Evolutionary conservation across 2,888 invertebrate genomes (phyloP), one percentile per base, ranked within the genome.

Genomic region (Drosophila percnosoma): DNA sequence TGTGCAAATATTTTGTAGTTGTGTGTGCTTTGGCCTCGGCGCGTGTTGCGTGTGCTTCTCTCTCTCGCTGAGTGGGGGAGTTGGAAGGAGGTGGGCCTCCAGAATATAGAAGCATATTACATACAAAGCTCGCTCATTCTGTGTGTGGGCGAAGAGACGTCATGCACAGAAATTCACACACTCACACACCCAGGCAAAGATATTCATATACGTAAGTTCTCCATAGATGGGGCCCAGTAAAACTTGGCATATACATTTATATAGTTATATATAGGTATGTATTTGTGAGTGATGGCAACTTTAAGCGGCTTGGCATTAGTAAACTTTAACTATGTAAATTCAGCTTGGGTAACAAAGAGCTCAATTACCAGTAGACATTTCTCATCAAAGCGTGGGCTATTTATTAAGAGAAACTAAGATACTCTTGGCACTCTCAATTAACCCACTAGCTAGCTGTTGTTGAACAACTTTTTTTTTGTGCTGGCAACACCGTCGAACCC

Each of bases 1-100:
- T 78, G 75, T 70, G 80, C 76, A 78, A 80, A 80, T 75, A 80
- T 75, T 80, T 80, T 78, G 77, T 75, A 36, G 80, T 11, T 8
- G n/a, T 58, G 77, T 77, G 63, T 75, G 45, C 57, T 40, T 42
- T 70, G 75, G 57, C 77, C 70, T 75, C 77, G 75, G 57, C 70
- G 75, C 70, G 75, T 79, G 69, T 76, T 68, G 64, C 74, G 63
- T 65, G 68, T 55, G 75, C 54, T 48, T 31, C 27, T 52, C 57
- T 18, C 49, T 48, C 21, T 15, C 33, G 34, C 21, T 8, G 45
- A 21, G 45, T 21, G 7, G 15, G 21, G 45, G 2, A 0, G 13
- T 15, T 24, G 45, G 4, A 7, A 24, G 45, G 15, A 21, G 45
- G 4, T 4, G 21, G 68, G 27, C 29, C 45, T 29, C 31, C 59